These are phyloP conservation scores for Eustalomyia histrio DNA, from an alignment of 2,888 invertebrate genomes.

Conservation along the genomic window DNA sequence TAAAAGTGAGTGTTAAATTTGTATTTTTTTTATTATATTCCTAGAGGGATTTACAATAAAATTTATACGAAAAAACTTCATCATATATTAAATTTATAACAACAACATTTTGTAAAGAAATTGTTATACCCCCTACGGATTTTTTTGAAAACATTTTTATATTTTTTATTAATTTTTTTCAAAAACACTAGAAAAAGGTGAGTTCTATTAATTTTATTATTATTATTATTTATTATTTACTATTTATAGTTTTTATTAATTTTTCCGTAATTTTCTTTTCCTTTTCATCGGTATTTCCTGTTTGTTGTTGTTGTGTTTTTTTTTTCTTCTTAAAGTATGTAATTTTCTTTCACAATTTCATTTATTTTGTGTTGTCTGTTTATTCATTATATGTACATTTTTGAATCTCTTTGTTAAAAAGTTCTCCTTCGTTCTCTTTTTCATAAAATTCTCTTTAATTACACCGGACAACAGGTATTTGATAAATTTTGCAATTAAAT, in stretches of 20 bases:
- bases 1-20: conserved; percentile 5
- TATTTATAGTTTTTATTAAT: neutral
- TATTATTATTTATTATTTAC: neutral
- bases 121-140: conserved; percentile 27
- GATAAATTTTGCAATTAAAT: neutral
- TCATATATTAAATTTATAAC: conserved; percentile 12
- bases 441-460: conserved; percentile 13
- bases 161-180: neutral
- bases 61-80: neutral
- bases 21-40: neutral
- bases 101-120: conserved; percentile 16
- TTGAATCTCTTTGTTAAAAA: conserved; percentile 7
- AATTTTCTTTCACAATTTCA: conserved; percentile 27
- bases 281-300: conserved; percentile 50
- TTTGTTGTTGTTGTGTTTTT: conserved; percentile 30
- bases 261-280: conserved; percentile 31
- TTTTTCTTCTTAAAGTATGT: neutral
- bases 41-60: neutral
- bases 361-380: conserved; percentile 4
- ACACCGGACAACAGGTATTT: conserved; percentile 39
- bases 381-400: conserved; percentile 23
- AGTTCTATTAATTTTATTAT: conserved; percentile 14
- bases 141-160: neutral
- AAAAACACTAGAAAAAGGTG: conserved; percentile 38
- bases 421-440: conserved; percentile 1